Evolutionary conservation across 2,797 vertebrate species (phyloP).

Genomic region (Babyrousa celebensis): DNA sequence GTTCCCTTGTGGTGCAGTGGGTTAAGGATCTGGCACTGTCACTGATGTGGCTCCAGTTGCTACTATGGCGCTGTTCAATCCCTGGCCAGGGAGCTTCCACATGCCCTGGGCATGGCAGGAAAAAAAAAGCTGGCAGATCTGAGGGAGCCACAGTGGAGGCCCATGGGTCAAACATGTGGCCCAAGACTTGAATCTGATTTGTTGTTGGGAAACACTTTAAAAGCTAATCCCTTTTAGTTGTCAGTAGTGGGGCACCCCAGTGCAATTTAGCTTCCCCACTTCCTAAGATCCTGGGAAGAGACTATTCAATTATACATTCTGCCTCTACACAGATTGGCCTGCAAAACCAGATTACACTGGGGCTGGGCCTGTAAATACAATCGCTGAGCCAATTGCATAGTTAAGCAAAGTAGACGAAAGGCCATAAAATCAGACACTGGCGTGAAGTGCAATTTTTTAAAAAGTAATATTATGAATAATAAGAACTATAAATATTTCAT

Average conservation of each 20-base stretch:
- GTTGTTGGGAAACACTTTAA: background rate
- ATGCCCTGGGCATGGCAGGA: no score
- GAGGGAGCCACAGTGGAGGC: background rate
- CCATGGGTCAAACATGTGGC: background rate
- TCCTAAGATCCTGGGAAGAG: background rate
- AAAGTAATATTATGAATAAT: background rate
- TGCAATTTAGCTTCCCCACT: background rate
- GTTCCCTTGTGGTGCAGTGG: no score
- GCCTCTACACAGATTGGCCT: background rate
- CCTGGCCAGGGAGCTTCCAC: no score
- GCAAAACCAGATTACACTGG: background rate
- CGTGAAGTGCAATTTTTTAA: background rate
- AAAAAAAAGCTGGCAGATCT: background rate
- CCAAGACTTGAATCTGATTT: background rate
- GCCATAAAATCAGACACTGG: background rate
- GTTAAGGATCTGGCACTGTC: no score
- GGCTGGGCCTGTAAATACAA: background rate
- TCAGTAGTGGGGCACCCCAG: background rate
- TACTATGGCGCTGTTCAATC: no score
- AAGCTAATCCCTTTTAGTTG: background rate
- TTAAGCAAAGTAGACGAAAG: background rate
- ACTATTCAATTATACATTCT: background rate
- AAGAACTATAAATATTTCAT: background rate
- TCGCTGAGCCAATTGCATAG: background rate
- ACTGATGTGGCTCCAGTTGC: no score